Percentiles rank a stretch among this genome's conserved stretches.
phyloP scores from a whole-genome alignment of 2,113 vertebrate genomes.

The Daubentonia madagascariensis region DNA sequence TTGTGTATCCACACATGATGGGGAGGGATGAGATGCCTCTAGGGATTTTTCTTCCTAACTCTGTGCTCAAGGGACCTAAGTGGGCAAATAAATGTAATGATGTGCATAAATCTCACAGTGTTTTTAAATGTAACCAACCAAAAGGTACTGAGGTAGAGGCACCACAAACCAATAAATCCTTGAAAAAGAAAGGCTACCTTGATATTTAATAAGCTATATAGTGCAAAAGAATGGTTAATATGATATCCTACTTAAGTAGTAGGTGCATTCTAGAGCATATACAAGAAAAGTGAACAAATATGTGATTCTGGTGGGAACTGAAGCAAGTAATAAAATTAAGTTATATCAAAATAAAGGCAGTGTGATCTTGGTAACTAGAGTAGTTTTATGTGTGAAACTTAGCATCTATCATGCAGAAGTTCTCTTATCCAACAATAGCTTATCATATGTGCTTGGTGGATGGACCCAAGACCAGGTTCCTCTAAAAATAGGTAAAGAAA shows the following conservation, averaged over 20 bases:
- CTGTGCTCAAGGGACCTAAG: neutral
- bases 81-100: neutral
- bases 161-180: neutral
- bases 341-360: neutral
- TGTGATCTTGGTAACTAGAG: neutral
- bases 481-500: neutral
- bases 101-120: neutral
- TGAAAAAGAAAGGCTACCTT: neutral
- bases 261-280: neutral
- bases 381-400: neutral
- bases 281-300: neutral
- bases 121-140: slow-evolving; percentile 5
- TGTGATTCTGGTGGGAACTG: neutral
- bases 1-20: neutral
- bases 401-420: neutral
- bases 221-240: neutral
- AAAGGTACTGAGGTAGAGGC: neutral
- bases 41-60: neutral
- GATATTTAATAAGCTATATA: neutral
- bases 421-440: neutral
- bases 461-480: neutral
- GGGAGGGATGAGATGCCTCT: neutral
- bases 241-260: neutral
- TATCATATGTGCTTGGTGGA: neutral
- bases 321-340: neutral